Conservation (phyloP, 2,113 vertebrate species). For the Symphodus melops region DNA sequence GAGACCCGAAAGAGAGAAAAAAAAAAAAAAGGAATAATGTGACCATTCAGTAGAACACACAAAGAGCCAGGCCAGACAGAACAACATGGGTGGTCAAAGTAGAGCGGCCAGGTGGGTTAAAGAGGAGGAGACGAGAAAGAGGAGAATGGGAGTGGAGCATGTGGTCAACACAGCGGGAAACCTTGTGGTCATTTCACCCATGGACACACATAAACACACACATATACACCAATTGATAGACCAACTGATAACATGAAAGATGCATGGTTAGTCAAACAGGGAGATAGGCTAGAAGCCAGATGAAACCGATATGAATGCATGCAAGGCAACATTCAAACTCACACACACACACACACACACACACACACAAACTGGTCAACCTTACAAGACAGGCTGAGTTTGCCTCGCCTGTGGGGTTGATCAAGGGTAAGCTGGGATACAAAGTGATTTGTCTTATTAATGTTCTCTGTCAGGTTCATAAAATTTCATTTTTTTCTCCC, state of each 20-base stretch:
- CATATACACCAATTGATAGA: constrained; percentile 51
- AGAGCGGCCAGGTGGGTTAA: constrained; percentile 58
- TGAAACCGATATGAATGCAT: constrained; percentile 42
- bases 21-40: constrained; percentile 40
- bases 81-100: constrained; percentile 75
- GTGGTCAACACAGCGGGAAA: constrained; percentile 65
- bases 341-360: constrained; percentile 18
- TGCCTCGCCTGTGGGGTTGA: constrained; percentile 42
- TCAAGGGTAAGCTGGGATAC: constrained; percentile 37
- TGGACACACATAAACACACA: constrained; percentile 66
- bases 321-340: background rate
- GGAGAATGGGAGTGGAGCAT: constrained; percentile 54
- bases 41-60: constrained; percentile 42
- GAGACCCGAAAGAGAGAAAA: background rate
- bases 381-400: constrained; percentile 31
- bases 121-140: constrained; percentile 35
- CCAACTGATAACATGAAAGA: constrained; percentile 59
- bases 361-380: constrained; percentile 26
- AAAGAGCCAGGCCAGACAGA: constrained; percentile 37
- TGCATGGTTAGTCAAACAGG: constrained; percentile 66
- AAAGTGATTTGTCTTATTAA: constrained; percentile 55
- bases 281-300: constrained; percentile 43
- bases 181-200: constrained; percentile 75
- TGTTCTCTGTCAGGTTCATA: constrained; percentile 35
- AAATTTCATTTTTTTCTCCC: constrained; percentile 12